phyloP scores from a whole-genome alignment of 2,113 vertebrate genomes.

The Sapayoa aenigma region DNA sequence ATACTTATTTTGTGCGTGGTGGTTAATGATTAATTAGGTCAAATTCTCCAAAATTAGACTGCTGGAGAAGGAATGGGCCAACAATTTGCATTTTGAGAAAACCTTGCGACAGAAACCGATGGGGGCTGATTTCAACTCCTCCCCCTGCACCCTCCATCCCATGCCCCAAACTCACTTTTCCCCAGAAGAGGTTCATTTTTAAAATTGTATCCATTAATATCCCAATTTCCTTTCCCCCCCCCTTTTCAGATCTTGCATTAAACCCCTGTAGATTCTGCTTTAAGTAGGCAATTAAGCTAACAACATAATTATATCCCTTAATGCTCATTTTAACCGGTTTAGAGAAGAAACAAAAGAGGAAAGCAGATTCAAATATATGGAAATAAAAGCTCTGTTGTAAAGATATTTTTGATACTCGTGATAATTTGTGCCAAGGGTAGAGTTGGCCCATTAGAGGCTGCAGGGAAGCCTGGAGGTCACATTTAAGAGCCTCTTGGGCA shows the following conservation, averaged over 20 bases:
- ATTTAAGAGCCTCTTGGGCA: background rate
- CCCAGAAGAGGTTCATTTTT: conserved; percentile 56
- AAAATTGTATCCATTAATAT: conserved; percentile 63
- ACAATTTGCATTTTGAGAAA: background rate
- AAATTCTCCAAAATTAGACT: conserved; percentile 69
- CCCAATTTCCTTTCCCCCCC: conserved; percentile 43
- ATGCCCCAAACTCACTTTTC: background rate
- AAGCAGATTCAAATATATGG: conserved; percentile 59
- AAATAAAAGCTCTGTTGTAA: conserved; percentile 27
- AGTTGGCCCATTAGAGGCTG: background rate
- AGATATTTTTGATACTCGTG: conserved; percentile 29
- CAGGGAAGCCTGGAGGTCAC: background rate
- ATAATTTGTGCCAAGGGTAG: background rate
- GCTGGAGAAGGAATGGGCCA: background rate
- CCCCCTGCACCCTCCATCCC: accelerated
- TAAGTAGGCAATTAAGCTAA: conserved; percentile 82
- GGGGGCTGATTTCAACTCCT: background rate
- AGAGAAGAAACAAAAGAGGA: conserved; percentile 75
- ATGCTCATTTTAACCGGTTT: conserved; percentile 78
- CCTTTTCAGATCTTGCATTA: conserved; percentile 71
- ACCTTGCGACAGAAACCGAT: background rate
- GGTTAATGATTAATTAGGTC: conserved; percentile 75
- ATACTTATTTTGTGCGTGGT: background rate
- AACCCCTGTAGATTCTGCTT: conserved; percentile 79
- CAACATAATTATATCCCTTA: conserved; percentile 82